Evolutionary conservation across 2,888 invertebrate species (phyloP).

Genomic region (Aleiodes testaceus): DNA sequence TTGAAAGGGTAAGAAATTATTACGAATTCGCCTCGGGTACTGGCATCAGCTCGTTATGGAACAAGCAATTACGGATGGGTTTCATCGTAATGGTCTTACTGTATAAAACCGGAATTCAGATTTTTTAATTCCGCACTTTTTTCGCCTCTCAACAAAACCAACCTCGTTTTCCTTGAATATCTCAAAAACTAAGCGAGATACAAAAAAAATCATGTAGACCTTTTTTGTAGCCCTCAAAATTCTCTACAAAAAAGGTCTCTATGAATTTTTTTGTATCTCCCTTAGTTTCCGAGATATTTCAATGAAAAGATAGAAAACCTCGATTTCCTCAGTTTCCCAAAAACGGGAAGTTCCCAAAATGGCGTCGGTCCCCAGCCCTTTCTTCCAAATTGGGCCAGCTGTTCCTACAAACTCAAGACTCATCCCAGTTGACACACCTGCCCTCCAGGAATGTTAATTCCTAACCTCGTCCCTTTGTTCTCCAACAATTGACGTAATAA

Average conservation of each 20-base stretch:
- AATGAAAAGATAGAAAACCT: too few relatives aligned
- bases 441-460: conserved; percentile 20
- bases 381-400: conserved; percentile 49
- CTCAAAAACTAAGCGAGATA: too few relatives aligned
- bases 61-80: conserved; percentile 61
- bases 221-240: too few relatives aligned
- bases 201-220: too few relatives aligned
- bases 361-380: conserved; percentile 3
- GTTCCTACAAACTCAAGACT: conserved; percentile 30
- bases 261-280: too few relatives aligned
- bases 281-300: too few relatives aligned
- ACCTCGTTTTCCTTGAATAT: too few relatives aligned
- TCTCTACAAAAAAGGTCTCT: too few relatives aligned
- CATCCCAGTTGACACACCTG: conserved; percentile 19
- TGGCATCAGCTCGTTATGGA: conserved; percentile 54
- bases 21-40: conserved; percentile 43
- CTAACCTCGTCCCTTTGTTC: conserved; percentile 11
- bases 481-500: not conserved
- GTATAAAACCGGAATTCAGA: conserved; percentile 32
- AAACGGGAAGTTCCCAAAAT: not conserved
- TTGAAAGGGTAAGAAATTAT: conserved; percentile 47
- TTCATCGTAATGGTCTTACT: conserved; percentile 50
- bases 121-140: conserved; percentile 6
- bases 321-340: too few relatives aligned
- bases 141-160: not conserved